phyloP scores from a whole-genome alignment of 2,888 invertebrate species.

The Baronia brevicornis region DNA sequence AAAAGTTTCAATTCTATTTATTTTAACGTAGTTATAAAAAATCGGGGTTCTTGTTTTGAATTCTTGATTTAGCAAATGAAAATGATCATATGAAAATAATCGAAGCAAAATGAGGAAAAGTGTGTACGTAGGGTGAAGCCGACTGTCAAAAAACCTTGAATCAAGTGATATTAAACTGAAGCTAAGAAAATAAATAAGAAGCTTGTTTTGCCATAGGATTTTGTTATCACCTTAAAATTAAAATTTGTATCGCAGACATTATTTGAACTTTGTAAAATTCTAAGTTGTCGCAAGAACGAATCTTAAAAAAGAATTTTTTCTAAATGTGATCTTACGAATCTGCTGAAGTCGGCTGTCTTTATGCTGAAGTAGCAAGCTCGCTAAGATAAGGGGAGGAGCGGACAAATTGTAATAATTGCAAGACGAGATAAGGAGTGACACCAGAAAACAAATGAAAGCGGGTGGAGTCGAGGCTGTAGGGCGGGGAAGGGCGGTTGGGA shows the following conservation, averaged over 20 bases:
- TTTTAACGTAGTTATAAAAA: too few species aligned
- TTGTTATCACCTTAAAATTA: constrained; percentile 53
- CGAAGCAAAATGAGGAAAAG: constrained; percentile 18
- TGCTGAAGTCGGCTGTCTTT: constrained; percentile 67
- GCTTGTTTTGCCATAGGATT: constrained; percentile 45
- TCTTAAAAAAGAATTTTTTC: constrained; percentile 48
- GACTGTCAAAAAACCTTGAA: constrained; percentile 47
- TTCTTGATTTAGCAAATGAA: too few species aligned
- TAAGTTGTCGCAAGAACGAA: constrained; percentile 41
- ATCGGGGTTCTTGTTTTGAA: too few species aligned
- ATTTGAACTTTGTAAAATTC: constrained; percentile 62
- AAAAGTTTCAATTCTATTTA: too few species aligned
- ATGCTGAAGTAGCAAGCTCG: constrained; percentile 68
- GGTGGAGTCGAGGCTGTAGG: constrained; percentile 35
- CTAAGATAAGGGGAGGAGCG: constrained; percentile 73
- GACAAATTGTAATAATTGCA: constrained; percentile 76
- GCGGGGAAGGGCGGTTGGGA: constrained; percentile 26
- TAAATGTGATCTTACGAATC: constrained; percentile 67
- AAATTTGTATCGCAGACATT: constrained; percentile 61
- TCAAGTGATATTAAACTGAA: constrained; percentile 53
- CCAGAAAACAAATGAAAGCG: constrained; percentile 74
- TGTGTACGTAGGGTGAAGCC: constrained; percentile 34
- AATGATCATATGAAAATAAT: too few species aligned
- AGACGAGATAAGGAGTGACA: constrained; percentile 74
- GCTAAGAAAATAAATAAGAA: constrained; percentile 52